Percentiles rank a stretch among this genome's conserved stretches.
These are phyloP conservation scores for Tanypteryx hageni DNA, from an alignment of 2,888 invertebrate genomes.

Conservation along the genomic window DNA sequence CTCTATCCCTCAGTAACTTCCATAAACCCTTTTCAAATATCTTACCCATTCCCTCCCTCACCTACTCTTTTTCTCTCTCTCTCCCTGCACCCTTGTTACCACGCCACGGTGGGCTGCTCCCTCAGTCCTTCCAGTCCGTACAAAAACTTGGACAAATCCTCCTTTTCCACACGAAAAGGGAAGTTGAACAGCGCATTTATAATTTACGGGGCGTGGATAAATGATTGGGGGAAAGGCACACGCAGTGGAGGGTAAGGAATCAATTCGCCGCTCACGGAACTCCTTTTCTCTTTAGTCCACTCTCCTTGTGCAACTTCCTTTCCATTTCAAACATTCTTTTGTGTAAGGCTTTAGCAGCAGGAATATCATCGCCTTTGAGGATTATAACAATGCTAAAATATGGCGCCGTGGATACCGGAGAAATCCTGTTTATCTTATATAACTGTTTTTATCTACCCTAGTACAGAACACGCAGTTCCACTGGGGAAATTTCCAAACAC, in stretches of 20 bases:
- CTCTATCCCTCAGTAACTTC: neutral
- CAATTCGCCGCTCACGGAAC: slow-evolving; percentile 19
- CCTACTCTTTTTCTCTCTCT: neutral
- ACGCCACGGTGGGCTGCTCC: neutral
- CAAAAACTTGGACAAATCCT: slow-evolving; percentile 28
- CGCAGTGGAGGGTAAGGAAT: neutral
- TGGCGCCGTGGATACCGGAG: too few species aligned
- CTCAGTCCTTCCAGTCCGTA: neutral
- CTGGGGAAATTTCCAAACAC: too few species aligned
- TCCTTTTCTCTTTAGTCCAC: neutral
- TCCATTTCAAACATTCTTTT: too few species aligned
- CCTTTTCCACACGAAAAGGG: slow-evolving; percentile 4
- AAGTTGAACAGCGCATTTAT: slow-evolving; percentile 28
- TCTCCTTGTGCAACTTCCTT: neutral
- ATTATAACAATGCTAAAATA: too few species aligned
- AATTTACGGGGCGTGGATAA: slow-evolving; percentile 9
- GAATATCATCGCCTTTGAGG: too few species aligned
- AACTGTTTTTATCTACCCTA: too few species aligned
- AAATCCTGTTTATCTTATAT: too few species aligned
- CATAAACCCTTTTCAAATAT: neutral
- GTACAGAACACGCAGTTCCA: too few species aligned
- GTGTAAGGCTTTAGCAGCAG: too few species aligned
- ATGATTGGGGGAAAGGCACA: neutral
- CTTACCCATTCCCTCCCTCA: neutral
- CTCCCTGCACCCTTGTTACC: neutral